A percentile compares a stretch with the other conserved stretches of the same genome.
These are phyloP conservation scores for Acrossocheilus wenchowensis DNA, from an alignment of 2,797 vertebrate genomes.

Conservation along the genomic window DNA sequence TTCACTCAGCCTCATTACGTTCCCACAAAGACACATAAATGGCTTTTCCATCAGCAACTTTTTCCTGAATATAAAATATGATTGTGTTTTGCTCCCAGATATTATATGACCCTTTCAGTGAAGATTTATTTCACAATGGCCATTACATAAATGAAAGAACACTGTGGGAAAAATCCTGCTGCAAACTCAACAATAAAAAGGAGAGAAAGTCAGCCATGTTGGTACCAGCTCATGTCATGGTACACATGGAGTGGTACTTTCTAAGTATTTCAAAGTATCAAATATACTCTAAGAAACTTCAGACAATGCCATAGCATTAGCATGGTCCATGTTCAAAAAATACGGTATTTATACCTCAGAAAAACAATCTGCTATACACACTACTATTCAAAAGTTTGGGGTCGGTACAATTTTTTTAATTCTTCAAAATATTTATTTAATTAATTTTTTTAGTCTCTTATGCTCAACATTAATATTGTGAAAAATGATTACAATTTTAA, in stretches of 20 bases:
- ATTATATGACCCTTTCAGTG: constrained; percentile 12
- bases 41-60: constrained; percentile 39
- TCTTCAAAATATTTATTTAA: no score
- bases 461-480: not conserved
- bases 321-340: not conserved
- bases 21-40: constrained; percentile 40
- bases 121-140: constrained; percentile 13
- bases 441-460: not conserved
- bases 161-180: constrained; percentile 14
- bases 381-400: not conserved
- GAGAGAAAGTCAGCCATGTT: not conserved
- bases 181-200: not conserved
- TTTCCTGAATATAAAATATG: constrained; percentile 29
- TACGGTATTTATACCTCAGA: not conserved
- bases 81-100: constrained; percentile 9
- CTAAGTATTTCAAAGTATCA: not conserved
- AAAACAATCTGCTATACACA: not conserved
- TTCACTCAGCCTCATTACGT: constrained; percentile 19
- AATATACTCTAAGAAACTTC: not conserved
- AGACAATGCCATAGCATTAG: not conserved
- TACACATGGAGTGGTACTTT: not conserved
- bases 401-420: no score
- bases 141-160: not conserved
- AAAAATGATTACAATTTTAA: no score
- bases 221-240: not conserved